Percentiles rank a stretch among this genome's conserved stretches.
Conservation (phyloP, 2,797 vertebrate species). For the Malurus splendens region DNA sequence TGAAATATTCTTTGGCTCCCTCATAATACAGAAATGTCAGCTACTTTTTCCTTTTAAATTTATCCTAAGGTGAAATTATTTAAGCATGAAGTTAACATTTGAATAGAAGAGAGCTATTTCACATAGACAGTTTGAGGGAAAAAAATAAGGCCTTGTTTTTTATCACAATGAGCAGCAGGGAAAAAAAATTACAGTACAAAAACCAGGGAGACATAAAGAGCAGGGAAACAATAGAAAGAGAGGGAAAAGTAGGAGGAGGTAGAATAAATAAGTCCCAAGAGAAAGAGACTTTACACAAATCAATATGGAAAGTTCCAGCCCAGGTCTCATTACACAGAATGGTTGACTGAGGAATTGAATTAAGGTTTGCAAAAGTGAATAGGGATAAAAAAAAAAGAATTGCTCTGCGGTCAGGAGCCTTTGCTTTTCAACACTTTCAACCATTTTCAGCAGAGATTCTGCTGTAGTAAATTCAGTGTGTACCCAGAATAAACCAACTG, state of each 20-base stretch:
- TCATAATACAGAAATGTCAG: not conserved
- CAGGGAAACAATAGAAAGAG: not conserved
- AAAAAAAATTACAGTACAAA: slow-evolving; percentile 2
- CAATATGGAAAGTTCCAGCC: slow-evolving; percentile 10
- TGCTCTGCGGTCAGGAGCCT: not conserved
- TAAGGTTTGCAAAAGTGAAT: slow-evolving; percentile 4
- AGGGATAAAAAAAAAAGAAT: slow-evolving; percentile 3
- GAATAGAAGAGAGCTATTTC: not conserved
- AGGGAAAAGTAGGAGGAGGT: not conserved
- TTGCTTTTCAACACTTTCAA: not conserved
- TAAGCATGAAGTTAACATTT: not conserved
- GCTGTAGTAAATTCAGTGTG: not conserved
- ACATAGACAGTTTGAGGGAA: not conserved
- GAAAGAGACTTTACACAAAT: slow-evolving; percentile 19
- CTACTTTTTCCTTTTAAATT: not conserved
- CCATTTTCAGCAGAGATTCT: not conserved
- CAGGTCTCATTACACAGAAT: not conserved
- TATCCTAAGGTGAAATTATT: not conserved
- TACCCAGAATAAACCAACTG: not conserved
- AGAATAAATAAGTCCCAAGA: slow-evolving; percentile 17
- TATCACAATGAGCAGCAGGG: not conserved
- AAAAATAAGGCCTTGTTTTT: not conserved
- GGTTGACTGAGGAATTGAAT: slow-evolving; percentile 27
- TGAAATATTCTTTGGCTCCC: not conserved
- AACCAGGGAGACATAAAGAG: not conserved